These are phyloP conservation scores for Tachysurus vachellii DNA, from an alignment of 2,113 vertebrate genomes.

Conservation along the genomic window DNA sequence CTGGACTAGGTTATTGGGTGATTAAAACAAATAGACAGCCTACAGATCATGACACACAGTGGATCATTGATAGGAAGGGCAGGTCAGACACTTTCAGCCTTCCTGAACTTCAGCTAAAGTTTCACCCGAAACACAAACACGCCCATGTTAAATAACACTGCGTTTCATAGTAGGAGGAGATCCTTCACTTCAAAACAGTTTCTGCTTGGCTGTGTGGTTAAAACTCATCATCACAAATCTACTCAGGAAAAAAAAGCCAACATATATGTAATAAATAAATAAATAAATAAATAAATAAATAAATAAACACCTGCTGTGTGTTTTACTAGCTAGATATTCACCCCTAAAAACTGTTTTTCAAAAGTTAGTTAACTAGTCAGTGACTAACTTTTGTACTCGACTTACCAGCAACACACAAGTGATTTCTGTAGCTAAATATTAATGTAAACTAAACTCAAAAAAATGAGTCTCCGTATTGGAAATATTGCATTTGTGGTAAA, in stretches of 20 bases:
- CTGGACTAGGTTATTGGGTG: not conserved
- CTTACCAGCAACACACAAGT: not conserved
- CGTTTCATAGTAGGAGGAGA: not conserved
- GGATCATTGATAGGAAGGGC: constrained; percentile 1
- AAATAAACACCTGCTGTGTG: not conserved
- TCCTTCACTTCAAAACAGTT: constrained; percentile 10
- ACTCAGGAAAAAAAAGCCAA: no score
- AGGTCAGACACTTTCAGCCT: constrained; percentile 35
- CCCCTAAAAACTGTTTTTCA: no score
- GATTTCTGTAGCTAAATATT: not conserved
- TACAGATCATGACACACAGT: not conserved
- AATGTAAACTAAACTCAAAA: not conserved
- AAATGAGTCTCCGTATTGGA: not conserved
- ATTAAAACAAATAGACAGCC: not conserved
- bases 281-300: not conserved
- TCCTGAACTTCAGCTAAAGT: constrained; percentile 32
- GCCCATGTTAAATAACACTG: constrained; percentile 29
- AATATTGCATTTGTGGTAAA: not conserved
- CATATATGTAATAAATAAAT: no score
- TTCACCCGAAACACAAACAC: constrained; percentile 41
- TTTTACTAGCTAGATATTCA: not conserved
- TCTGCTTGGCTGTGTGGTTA: not conserved
- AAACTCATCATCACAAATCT: not conserved
- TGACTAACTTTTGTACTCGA: not conserved
- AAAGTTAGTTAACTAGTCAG: no score